A percentile compares a stretch with the other conserved stretches of the same genome.
Conservation (phyloP, 2,888 invertebrate genomes). For the Calameuta filiformis region DNA sequence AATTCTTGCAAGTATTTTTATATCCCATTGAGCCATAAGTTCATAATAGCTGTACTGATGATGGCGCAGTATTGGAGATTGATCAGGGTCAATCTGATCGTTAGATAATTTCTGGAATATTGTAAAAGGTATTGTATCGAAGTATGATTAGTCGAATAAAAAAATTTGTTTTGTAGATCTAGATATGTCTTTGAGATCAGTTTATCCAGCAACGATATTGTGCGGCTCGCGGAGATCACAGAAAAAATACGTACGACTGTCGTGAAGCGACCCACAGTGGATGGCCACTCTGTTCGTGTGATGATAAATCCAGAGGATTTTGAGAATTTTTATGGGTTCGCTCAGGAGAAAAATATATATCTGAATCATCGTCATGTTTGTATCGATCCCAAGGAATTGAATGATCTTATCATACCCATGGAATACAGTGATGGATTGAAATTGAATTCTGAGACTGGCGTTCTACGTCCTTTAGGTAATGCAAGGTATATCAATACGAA, state of each 20-base stretch:
- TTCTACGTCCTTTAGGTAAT: neutral
- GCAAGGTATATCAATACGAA: neutral
- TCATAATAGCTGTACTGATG: neutral
- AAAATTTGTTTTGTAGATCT: slow-evolving; percentile 16
- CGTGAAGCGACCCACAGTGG: slow-evolving; percentile 6
- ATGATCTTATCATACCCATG: neutral
- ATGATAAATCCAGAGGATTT: slow-evolving; percentile 20
- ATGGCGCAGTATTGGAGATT: neutral
- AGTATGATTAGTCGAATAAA: neutral
- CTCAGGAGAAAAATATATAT: slow-evolving; percentile 12
- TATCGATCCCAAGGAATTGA: neutral
- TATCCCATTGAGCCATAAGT: neutral
- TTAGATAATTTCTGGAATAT: neutral
- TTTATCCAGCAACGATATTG: slow-evolving; percentile 13
- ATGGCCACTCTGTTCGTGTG: slow-evolving; percentile 14
- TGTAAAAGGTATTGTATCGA: neutral
- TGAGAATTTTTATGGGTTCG: slow-evolving; percentile 14
- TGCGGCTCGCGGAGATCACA: slow-evolving; percentile 15
- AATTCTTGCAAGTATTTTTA: slow-evolving; percentile 22
- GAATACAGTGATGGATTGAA: neutral
- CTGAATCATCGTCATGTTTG: slow-evolving; percentile 18
- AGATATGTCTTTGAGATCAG: slow-evolving; percentile 21
- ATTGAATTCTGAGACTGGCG: neutral
- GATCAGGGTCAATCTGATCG: neutral
- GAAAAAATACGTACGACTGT: slow-evolving; percentile 16